A percentile compares a stretch with the other conserved stretches of the same genome.
These are phyloP conservation scores for Chrysomallon squamiferum DNA, from an alignment of 1,140 invertebrate species.

Conservation along the genomic window DNA sequence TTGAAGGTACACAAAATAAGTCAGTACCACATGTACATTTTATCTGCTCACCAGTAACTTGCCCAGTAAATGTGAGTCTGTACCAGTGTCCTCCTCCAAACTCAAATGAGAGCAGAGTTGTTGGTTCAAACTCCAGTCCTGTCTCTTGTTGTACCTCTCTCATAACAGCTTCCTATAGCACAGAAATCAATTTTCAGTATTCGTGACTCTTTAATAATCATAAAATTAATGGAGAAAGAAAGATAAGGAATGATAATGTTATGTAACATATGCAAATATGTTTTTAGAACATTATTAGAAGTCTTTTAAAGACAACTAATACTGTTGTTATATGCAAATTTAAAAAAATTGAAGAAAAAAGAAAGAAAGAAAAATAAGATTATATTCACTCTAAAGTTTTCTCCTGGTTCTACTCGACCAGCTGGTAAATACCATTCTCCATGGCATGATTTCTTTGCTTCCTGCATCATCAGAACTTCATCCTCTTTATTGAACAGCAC, in stretches of 20 bases:
- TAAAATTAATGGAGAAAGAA: too few relatives aligned
- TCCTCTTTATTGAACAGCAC: slow-evolving; percentile 85
- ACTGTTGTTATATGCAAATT: too few relatives aligned
- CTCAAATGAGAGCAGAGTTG: slow-evolving; percentile 85
- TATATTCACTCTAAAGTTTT: slow-evolving; percentile 83
- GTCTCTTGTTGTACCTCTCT: slow-evolving; percentile 97
- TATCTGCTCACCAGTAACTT: slow-evolving; percentile 66
- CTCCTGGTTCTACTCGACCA: slow-evolving; percentile 88
- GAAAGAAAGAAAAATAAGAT: too few relatives aligned
- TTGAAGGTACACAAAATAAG: too few relatives aligned
- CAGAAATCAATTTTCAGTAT: too few relatives aligned
- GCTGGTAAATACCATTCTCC: slow-evolving; percentile 96
- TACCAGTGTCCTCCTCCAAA: slow-evolving; percentile 81
- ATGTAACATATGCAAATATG: too few relatives aligned
- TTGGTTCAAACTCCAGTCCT: slow-evolving; percentile 83
- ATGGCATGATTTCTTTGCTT: slow-evolving; percentile 87
- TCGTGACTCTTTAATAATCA: too few relatives aligned
- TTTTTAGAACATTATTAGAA: too few relatives aligned
- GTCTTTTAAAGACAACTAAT: too few relatives aligned
- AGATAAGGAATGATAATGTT: too few relatives aligned
- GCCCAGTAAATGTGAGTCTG: slow-evolving; percentile 86
- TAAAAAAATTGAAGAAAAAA: too few relatives aligned
- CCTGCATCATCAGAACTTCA: slow-evolving; percentile 96
- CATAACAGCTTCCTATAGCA: slow-evolving; percentile 76
- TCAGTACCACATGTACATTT: too few relatives aligned